Evolutionary conservation across 2,888 invertebrate genomes (phyloP).

Genomic region (Micoletzkya japonica): DNA sequence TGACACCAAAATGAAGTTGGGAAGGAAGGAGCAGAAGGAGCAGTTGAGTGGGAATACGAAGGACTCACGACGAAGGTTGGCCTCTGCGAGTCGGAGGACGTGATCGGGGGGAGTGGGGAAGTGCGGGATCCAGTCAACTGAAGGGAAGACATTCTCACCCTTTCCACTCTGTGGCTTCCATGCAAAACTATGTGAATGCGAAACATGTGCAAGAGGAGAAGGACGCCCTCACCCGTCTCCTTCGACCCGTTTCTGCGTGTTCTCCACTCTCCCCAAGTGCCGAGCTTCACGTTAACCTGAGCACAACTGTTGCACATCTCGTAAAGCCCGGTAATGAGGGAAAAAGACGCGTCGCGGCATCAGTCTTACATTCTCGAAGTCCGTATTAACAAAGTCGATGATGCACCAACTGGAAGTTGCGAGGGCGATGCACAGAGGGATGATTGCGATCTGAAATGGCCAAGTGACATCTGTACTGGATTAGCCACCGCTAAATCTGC

Average conservation of each 20-base stretch:
- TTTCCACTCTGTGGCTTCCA: too few relatives aligned
- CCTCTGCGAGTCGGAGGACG: constrained; percentile 54
- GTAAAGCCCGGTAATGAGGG: too few relatives aligned
- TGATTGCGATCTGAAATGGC: constrained; percentile 48
- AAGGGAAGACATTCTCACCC: constrained; percentile 29
- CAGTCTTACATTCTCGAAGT: constrained; percentile 46
- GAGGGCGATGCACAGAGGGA: constrained; percentile 50
- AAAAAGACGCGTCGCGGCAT: not conserved
- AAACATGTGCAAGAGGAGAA: not conserved
- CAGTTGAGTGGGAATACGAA: not conserved
- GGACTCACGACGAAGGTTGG: constrained; percentile 55
- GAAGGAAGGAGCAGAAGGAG: too few relatives aligned
- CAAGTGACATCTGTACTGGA: not conserved
- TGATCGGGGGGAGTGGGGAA: constrained; percentile 58
- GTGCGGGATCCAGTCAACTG: constrained; percentile 62
- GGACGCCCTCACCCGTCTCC: constrained; percentile 15
- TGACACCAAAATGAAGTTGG: too few relatives aligned
- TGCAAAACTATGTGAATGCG: too few relatives aligned
- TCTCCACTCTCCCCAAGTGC: constrained; percentile 62
- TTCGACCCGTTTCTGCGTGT: constrained; percentile 36
- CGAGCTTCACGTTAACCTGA: constrained; percentile 45
- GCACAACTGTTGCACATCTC: too few relatives aligned
- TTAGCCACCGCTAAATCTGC: not conserved
- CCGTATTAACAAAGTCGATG: constrained; percentile 53
- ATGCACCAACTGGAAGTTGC: constrained; percentile 54